phyloP scores from a whole-genome alignment of 35 echinoderm and acorn worm species.

The Apostichopus japonicus region DNA sequence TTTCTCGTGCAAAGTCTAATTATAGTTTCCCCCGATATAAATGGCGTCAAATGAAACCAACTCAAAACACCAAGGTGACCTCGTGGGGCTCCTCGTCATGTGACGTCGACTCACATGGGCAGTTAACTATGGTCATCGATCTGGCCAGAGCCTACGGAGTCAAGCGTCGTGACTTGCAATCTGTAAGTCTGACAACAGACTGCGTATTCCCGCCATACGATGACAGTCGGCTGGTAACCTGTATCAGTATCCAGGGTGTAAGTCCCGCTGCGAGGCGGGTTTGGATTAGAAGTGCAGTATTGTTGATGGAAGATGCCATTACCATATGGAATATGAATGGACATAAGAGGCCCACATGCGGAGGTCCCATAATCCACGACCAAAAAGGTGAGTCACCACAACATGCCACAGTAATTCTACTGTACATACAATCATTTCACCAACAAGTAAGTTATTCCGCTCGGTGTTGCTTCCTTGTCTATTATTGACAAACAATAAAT shows the following conservation, averaged over 20 bases:
- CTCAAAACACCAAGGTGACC: background rate
- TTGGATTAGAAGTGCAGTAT: conserved; percentile 59
- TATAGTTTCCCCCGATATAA: conserved; percentile 60
- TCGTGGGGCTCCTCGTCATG: conserved; percentile 6
- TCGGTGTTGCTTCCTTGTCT: too few species aligned
- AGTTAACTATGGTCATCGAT: conserved; percentile 79
- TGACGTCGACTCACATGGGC: conserved; percentile 46
- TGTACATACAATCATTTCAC: too few species aligned
- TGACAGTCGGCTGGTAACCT: conserved; percentile 77
- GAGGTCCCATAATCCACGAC: conserved; percentile 49
- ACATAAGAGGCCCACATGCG: conserved; percentile 65
- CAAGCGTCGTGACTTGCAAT: conserved; percentile 56
- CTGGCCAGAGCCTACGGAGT: conserved; percentile 68
- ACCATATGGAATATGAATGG: conserved; percentile 84
- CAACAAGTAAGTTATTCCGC: too few species aligned
- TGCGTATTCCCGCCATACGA: conserved; percentile 87
- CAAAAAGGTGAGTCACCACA: conserved; percentile 32
- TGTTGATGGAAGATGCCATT: conserved; percentile 73
- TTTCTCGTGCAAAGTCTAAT: conserved; percentile 54
- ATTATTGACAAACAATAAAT: too few species aligned
- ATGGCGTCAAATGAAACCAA: conserved; percentile 50
- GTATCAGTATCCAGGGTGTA: conserved; percentile 68
- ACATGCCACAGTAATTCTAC: too few species aligned
- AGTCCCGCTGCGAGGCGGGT: conserved; percentile 42
- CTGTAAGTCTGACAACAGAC: conserved; percentile 68